Evolutionary conservation across 1,140 invertebrate genomes (phyloP).

Genomic region (Tetranychus cinnabarinus): DNA sequence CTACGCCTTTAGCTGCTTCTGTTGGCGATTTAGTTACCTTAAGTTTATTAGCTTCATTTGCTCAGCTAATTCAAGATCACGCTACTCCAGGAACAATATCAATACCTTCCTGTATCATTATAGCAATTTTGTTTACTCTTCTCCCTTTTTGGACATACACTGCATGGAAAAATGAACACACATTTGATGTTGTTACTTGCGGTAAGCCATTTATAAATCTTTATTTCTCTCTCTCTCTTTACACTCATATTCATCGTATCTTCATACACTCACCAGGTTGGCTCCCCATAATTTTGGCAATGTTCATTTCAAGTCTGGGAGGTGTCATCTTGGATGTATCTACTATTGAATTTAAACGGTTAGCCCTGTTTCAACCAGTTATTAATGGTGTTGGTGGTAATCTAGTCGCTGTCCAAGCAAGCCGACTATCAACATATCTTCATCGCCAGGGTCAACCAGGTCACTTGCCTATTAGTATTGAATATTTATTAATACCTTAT

Average conservation of each 20-base stretch:
- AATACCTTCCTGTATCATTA: constrained; percentile 3
- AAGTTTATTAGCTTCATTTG: constrained; percentile 4
- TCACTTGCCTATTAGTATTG: constrained; percentile 12
- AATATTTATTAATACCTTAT: not conserved
- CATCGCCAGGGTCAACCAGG: constrained; percentile 28
- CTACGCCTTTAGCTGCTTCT: constrained; percentile 85
- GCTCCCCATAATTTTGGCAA: constrained; percentile 58
- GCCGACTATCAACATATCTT: constrained; percentile 64
- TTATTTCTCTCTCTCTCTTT: too few species aligned
- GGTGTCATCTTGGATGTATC: constrained; percentile 22
- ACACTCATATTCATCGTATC: too few species aligned
- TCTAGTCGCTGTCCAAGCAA: constrained; percentile 55
- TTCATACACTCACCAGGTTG: constrained; percentile 26
- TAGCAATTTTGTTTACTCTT: constrained; percentile 24
- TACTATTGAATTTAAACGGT: constrained; percentile 17
- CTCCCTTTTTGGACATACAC: constrained; percentile 50
- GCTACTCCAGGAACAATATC: not conserved
- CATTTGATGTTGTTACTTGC: constrained; percentile 42
- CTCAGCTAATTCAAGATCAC: not conserved
- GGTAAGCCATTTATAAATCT: constrained; percentile 15
- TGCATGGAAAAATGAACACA: constrained; percentile 48
- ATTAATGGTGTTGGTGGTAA: constrained; percentile 19
- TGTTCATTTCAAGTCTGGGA: constrained; percentile 46
- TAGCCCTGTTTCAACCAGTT: constrained; percentile 24
- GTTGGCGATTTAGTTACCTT: constrained; percentile 77